Percentiles rank a stretch among this genome's conserved stretches.
These are phyloP conservation scores for Antrozous pallidus DNA, from an alignment of 2,797 vertebrate genomes.

Conservation along the genomic window DNA sequence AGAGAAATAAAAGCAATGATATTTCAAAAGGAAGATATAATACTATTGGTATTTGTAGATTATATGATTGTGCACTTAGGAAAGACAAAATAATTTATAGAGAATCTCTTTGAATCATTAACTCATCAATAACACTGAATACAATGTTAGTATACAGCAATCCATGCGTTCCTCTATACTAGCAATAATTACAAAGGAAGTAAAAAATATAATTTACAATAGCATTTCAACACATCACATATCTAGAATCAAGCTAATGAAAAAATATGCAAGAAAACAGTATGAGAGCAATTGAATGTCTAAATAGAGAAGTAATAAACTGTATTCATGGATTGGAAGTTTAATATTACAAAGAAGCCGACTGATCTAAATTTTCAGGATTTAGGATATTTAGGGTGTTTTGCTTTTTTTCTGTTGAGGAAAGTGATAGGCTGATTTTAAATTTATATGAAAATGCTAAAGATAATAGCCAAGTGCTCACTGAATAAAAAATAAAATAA, in stretches of 20 bases:
- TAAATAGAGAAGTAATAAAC: not conserved
- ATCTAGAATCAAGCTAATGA: not conserved
- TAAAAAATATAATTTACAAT: not conserved
- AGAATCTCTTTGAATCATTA: not conserved
- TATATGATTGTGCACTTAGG: not conserved
- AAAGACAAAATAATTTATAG: constrained; percentile 3
- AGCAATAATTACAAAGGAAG: not conserved
- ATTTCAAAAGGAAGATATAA: not conserved
- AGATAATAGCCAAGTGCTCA: not conserved
- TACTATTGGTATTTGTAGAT: not conserved
- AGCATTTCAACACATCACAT: not conserved
- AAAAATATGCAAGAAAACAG: constrained; percentile 13
- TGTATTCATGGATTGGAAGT: not conserved
- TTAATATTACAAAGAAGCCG: not conserved
- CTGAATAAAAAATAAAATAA: not conserved
- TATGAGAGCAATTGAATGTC: not conserved
- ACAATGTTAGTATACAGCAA: not conserved
- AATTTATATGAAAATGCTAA: constrained; percentile 4
- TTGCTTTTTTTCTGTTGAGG: not conserved
- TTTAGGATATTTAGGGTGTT: not conserved
- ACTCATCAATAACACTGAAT: not conserved
- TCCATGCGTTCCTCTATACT: not conserved
- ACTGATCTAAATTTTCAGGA: not conserved
- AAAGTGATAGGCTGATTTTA: not conserved
- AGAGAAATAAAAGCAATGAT: not conserved